A percentile compares a stretch with the other conserved stretches of the same genome.
phyloP scores from a whole-genome alignment of 2,797 vertebrate species.

The Discoglossus pictus region DNA sequence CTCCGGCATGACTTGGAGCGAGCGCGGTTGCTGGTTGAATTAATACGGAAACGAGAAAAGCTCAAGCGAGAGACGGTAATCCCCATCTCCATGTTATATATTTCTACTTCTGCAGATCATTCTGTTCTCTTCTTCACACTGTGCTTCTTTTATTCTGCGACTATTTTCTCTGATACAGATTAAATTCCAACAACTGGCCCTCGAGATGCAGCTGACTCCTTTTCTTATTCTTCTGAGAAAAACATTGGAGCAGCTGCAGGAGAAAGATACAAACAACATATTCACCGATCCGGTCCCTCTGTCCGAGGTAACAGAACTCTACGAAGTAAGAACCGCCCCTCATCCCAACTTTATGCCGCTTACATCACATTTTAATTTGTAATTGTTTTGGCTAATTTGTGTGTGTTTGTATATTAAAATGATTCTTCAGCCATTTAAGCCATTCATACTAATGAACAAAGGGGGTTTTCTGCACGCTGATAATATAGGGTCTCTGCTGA shows the following conservation, averaged over 20 bases:
- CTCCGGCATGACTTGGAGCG: conserved; percentile 96
- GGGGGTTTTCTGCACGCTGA: too few species aligned
- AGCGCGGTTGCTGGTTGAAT: conserved; percentile 93
- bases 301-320: conserved; percentile 92
- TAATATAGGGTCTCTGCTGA: too few species aligned
- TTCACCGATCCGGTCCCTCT: conserved; percentile 96
- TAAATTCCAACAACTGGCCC: conserved; percentile 93
- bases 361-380: too few species aligned
- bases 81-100: conserved; percentile 1
- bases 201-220: conserved; percentile 97
- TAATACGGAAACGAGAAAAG: conserved; percentile 98
- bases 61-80: conserved; percentile 96
- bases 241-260: conserved; percentile 93
- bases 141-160: background rate
- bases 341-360: conserved; percentile 57
- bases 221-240: conserved; percentile 93
- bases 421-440: too few species aligned
- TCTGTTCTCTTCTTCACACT: background rate
- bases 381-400: too few species aligned
- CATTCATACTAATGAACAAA: too few species aligned
- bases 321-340: conserved; percentile 80
- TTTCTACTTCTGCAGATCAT: background rate
- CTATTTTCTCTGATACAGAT: conserved; percentile 76
- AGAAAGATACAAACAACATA: conserved; percentile 96
- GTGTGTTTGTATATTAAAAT: too few species aligned